Percentiles rank a stretch among this genome's conserved stretches.
phyloP scores from a whole-genome alignment of 1,140 invertebrate species.

The Drosophila busckii region DNA sequence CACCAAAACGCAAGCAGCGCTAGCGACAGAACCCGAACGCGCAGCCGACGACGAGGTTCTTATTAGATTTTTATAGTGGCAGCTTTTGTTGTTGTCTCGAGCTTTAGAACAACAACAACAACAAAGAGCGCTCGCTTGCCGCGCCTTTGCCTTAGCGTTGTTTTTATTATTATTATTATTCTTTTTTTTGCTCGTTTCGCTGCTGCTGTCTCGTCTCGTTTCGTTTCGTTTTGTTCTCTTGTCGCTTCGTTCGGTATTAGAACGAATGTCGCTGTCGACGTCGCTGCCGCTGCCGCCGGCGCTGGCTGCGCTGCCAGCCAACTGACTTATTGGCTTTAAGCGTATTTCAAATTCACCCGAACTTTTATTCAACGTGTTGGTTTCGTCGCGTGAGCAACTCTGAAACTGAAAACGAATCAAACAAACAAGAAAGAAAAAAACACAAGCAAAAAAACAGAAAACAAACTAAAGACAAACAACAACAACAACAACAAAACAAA shows the following conservation, averaged over 20 bases:
- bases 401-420: conserved; percentile 48
- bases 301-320: conserved; percentile 28
- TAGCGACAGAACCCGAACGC: neutral
- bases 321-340: conserved; percentile 75
- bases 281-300: conserved; percentile 21
- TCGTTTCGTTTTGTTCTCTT: conserved; percentile 41
- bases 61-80: conserved; percentile 67
- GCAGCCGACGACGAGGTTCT: conserved; percentile 45
- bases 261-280: conserved; percentile 30
- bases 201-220: conserved; percentile 1
- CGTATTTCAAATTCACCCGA: conserved; percentile 71
- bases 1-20: conserved; percentile 7
- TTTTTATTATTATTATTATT: no score
- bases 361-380: conserved; percentile 76
- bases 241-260: conserved; percentile 44
- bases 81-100: conserved; percentile 33
- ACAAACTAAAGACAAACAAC: conserved; percentile 9
- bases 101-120: conserved; percentile 29
- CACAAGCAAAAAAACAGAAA: conserved; percentile 8
- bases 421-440: conserved; percentile 14
- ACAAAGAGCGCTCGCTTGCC: conserved; percentile 1
- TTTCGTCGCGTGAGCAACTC: conserved; percentile 71
- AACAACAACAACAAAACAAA: conserved; percentile 11
- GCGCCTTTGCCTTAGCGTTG: conserved; percentile 16
- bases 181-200: conserved; percentile 7